Conservation (phyloP, 2,797 vertebrate genomes). For the Netta rufina region DNA sequence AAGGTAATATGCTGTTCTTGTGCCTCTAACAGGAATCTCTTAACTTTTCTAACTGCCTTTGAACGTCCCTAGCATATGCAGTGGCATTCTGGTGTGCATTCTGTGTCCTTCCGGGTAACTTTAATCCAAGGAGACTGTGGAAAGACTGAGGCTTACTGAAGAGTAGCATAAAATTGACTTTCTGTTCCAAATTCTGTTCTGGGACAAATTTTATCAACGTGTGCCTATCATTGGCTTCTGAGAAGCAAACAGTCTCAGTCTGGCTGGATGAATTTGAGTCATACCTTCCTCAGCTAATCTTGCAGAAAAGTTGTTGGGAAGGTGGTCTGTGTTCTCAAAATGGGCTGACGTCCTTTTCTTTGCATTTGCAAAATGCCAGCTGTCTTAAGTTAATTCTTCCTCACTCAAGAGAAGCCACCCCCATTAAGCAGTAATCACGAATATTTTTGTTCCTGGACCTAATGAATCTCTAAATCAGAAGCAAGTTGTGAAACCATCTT, state of each 20-base stretch:
- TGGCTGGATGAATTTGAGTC: neutral
- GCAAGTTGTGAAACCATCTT: neutral
- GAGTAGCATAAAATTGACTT: neutral
- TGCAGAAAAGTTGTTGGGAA: neutral
- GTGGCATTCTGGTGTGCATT: neutral
- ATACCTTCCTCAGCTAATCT: neutral
- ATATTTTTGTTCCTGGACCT: neutral
- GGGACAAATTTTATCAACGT: neutral
- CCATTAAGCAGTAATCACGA: neutral
- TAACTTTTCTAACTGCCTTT: neutral
- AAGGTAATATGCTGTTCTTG: neutral
- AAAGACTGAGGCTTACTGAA: neutral
- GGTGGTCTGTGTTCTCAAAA: neutral
- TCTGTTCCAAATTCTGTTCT: neutral
- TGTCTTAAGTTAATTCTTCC: neutral
- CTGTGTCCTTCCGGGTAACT: neutral
- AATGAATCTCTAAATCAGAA: neutral
- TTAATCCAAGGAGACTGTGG: neutral
- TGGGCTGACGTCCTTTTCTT: neutral
- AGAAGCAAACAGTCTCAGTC: neutral
- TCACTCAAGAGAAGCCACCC: neutral
- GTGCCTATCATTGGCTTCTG: neutral
- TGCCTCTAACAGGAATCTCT: neutral
- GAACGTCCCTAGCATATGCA: neutral
- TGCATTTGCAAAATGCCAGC: neutral